Evolutionary conservation across 2,888 invertebrate species (phyloP).

Genomic region (Adela reaumurella): DNA sequence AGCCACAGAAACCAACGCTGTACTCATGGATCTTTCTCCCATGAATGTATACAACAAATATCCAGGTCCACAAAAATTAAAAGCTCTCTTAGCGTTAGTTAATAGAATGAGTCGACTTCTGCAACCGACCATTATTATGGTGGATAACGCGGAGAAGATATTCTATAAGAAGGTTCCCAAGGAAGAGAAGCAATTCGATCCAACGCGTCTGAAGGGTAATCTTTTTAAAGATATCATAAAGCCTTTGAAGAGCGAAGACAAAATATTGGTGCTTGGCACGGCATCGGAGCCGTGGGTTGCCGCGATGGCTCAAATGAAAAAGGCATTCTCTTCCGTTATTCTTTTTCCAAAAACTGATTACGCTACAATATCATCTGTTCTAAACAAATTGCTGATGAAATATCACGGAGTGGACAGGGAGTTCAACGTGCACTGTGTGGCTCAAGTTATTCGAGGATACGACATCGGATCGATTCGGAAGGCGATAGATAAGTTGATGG

Average conservation of each 20-base stretch:
- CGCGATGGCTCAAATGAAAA: conserved; percentile 37
- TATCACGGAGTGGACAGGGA: conserved; percentile 57
- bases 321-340: conserved; percentile 56
- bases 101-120: conserved; percentile 63
- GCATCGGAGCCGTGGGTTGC: conserved; percentile 66
- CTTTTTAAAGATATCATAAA: conserved; percentile 68
- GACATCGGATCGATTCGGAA: conserved; percentile 46
- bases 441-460: conserved; percentile 51
- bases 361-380: conserved; percentile 51
- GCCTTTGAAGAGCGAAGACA: conserved; percentile 60
- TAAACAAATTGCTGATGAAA: conserved; percentile 54
- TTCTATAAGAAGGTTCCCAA: conserved; percentile 66
- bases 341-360: conserved; percentile 57
- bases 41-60: conserved; percentile 66
- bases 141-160: conserved; percentile 64
- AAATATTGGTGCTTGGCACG: conserved; percentile 66
- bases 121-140: conserved; percentile 71
- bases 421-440: conserved; percentile 55
- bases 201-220: conserved; percentile 65
- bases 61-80: conserved; percentile 62
- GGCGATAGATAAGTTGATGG: conserved; percentile 37
- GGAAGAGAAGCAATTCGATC: conserved; percentile 61
- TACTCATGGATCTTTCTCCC: conserved; percentile 74
- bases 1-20: conserved; percentile 70
- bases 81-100: conserved; percentile 63